A percentile compares a stretch with the other conserved stretches of the same genome.
Conservation (phyloP, 92 coral and sea anemone genomes). For the Pocillopora meandrina region DNA sequence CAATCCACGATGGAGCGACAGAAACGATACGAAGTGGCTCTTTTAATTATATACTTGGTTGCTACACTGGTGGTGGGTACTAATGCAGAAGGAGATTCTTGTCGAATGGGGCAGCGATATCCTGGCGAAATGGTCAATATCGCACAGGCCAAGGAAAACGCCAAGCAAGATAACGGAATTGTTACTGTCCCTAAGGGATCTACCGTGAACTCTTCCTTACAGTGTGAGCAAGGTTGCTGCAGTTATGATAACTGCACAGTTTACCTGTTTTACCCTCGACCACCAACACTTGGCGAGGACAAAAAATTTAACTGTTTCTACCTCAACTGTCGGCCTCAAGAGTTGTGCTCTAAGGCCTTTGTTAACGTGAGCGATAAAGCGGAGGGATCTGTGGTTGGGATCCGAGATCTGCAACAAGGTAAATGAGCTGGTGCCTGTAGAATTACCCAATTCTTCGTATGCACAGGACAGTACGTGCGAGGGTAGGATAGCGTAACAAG, state of each 20-base stretch:
- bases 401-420: slow-evolving; percentile 35
- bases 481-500: neutral
- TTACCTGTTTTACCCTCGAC: slow-evolving; percentile 58
- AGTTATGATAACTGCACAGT: slow-evolving; percentile 48
- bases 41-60: neutral
- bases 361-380: slow-evolving; percentile 28
- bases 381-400: slow-evolving; percentile 34
- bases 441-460: neutral
- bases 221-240: slow-evolving; percentile 59
- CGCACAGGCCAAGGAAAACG: slow-evolving; percentile 37
- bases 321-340: slow-evolving; percentile 54
- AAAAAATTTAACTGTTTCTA: slow-evolving; percentile 57
- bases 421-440: slow-evolving; percentile 36
- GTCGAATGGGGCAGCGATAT: slow-evolving; percentile 27
- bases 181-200: slow-evolving; percentile 45
- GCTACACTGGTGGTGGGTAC: neutral
- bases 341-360: slow-evolving; percentile 42
- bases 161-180: slow-evolving; percentile 13
- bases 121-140: slow-evolving; percentile 53
- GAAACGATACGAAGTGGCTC: slow-evolving; percentile 1
- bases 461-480: neutral
- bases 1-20: neutral
- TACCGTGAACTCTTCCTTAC: slow-evolving; percentile 30
- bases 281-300: slow-evolving; percentile 19
- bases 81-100: slow-evolving; percentile 15